phyloP scores from a whole-genome alignment of 2,113 vertebrate species.

The Chloropsis hardwickii region DNA sequence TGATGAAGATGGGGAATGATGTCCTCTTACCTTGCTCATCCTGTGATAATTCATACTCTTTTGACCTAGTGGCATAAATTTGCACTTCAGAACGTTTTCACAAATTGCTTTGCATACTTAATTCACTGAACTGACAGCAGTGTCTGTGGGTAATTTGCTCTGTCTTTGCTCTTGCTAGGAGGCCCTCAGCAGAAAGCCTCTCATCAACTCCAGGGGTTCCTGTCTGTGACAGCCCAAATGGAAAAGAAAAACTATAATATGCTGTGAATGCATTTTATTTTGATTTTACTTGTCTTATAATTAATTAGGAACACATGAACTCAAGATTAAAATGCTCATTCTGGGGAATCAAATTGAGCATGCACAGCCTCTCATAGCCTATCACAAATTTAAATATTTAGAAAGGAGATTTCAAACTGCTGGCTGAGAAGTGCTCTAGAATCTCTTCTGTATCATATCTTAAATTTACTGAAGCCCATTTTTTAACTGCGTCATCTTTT shows the following conservation, averaged over 20 bases:
- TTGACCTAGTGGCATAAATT: constrained; percentile 33
- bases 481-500: background rate
- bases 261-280: background rate
- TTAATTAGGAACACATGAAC: background rate
- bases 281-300: constrained; percentile 3
- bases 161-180: constrained; percentile 34
- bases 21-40: background rate
- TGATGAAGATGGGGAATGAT: background rate
- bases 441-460: background rate
- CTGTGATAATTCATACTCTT: constrained; percentile 19
- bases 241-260: background rate
- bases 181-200: constrained; percentile 33
- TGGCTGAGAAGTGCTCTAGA: background rate
- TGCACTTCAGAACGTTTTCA: constrained; percentile 32
- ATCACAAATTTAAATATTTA: background rate
- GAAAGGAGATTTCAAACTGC: background rate
- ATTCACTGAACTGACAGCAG: constrained; percentile 29
- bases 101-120: constrained; percentile 45
- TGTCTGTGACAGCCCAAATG: constrained; percentile 2
- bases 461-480: background rate
- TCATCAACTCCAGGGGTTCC: background rate
- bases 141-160: constrained; percentile 28
- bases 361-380: background rate
- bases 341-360: background rate
- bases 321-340: background rate